Conservation (phyloP, 2,888 invertebrate species). For the Lottia scabra region DNA sequence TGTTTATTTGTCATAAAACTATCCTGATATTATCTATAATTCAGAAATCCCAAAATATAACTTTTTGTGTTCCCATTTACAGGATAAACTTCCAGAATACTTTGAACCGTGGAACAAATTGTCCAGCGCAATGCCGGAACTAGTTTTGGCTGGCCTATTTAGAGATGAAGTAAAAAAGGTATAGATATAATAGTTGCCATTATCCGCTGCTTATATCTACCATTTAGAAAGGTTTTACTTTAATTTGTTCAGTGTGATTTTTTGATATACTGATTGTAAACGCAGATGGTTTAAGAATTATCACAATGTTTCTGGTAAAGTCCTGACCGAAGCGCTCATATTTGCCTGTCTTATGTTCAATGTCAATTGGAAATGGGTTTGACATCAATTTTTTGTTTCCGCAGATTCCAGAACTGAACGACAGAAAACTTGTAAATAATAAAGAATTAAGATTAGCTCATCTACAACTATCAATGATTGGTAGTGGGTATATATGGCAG, state of each 20-base stretch:
- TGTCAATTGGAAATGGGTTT: no score
- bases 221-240: neutral
- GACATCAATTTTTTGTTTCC: neutral
- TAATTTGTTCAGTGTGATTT: neutral
- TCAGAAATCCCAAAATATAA: no score
- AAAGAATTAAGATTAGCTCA: constrained; percentile 53
- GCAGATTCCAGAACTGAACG: constrained; percentile 52
- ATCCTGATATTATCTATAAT: no score
- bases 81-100: constrained; percentile 49
- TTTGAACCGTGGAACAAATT: constrained; percentile 53
- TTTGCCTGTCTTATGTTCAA: no score
- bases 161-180: constrained; percentile 47
- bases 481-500: constrained; percentile 62
- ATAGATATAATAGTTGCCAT: neutral
- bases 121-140: constrained; percentile 39
- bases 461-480: constrained; percentile 52
- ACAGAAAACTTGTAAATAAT: constrained; percentile 39
- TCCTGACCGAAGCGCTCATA: no score
- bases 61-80: neutral
- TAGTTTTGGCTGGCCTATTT: constrained; percentile 36
- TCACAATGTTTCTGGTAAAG: no score
- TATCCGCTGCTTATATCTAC: no score
- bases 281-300: no score
- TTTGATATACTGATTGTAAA: no score
- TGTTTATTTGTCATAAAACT: no score